Evolutionary conservation across 2,888 invertebrate species (phyloP), one percentile per base, ranked within the genome.

Genomic region (Metacarcinus magister): DNA sequence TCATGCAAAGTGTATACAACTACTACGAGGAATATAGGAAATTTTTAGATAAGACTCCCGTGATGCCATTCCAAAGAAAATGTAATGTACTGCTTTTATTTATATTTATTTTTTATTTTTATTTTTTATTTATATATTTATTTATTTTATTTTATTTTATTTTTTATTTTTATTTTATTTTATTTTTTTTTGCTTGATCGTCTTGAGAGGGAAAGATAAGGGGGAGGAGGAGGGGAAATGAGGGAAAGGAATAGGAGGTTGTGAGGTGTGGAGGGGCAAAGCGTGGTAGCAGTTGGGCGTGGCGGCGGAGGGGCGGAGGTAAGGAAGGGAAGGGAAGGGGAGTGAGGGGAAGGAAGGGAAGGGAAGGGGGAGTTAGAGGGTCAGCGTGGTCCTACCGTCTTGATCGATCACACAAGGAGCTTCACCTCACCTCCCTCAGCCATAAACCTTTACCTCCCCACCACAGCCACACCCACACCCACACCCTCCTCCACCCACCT

Each of bases 331-430:
- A 28, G 89, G 48, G 39, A 54, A 8, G 48, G 10, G 19, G 54
- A 5, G 39, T 1, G 93, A 7, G 60, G 67, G 93, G 93, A 10
- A 4, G 60, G 92, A 46, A 60, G 32, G 1, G 28, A 23, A 89
- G 32, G 32, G 32, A 2, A 13, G 13, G 43, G 43, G 32, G 32
- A 13, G 16, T 82, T 32, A 10, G 32, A 2, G 44, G 23, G 46
- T 13, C 8, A 28, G 91, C 28, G 43, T 23, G 46, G 46, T 28
- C 92, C 92, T 54, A 92, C 43, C 28, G 48, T 92, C 54, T 92
- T 92, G 92, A 92, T 92, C 54, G 91, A 91, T 92, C 92, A 48
- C 48, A 28, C 28, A 32, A 28, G 46, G 28, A 43, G 28, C n/a
- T 43, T 23, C 46, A 23, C 89, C 13, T 39, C 46, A 4, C 5